Percentiles rank a stretch among this genome's conserved stretches.
phyloP scores from a whole-genome alignment of 2,113 vertebrate genomes.

The Chionomys nivalis region DNA sequence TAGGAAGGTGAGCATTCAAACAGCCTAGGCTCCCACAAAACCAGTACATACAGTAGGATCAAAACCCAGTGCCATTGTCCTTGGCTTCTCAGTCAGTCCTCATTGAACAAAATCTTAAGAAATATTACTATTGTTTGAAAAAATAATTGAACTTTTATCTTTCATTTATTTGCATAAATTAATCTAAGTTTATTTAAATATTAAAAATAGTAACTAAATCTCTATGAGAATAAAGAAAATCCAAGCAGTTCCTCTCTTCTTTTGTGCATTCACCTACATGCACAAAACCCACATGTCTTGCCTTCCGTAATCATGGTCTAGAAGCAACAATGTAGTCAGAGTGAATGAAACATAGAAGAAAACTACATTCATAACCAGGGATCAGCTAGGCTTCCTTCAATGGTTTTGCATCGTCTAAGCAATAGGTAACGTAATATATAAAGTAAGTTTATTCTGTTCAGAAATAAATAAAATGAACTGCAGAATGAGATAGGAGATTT shows the following conservation, averaged over 20 bases:
- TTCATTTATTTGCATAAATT: conserved; percentile 1
- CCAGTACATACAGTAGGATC: too few species aligned
- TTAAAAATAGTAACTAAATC: neutral
- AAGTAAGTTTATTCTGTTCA: neutral
- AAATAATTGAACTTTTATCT: neutral
- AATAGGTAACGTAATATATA: neutral
- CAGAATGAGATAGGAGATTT: neutral
- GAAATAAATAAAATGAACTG: conserved; percentile 27
- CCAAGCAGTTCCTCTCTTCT: neutral
- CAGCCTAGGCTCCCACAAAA: too few species aligned
- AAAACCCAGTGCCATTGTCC: too few species aligned
- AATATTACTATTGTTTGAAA: neutral
- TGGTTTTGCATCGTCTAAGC: neutral
- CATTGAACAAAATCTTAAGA: neutral
- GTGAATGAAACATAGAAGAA: conserved; percentile 8
- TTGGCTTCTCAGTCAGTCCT: too few species aligned
- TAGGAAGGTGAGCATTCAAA: too few species aligned
- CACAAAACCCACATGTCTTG: neutral
- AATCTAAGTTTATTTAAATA: neutral
- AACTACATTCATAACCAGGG: neutral
- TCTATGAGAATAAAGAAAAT: neutral
- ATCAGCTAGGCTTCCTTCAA: neutral
- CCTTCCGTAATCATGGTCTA: neutral
- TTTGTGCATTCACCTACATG: neutral
- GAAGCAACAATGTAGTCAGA: neutral